phyloP scores from a whole-genome alignment of 2,797 vertebrate genomes.

The Lutjanus argentimaculatus region DNA sequence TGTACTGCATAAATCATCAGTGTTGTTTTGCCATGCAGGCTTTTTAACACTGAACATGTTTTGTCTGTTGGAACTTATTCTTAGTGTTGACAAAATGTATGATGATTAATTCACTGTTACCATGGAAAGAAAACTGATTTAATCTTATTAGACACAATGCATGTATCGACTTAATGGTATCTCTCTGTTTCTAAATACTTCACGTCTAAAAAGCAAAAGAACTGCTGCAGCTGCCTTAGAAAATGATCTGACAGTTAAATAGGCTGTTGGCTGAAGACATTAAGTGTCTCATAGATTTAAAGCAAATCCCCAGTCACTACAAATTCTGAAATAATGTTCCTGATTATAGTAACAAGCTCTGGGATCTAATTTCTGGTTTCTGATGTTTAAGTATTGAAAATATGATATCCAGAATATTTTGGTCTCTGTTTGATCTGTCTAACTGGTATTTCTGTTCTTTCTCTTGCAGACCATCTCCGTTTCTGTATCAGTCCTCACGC shows the following conservation, averaged over 20 bases:
- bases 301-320: not conserved
- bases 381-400: not conserved
- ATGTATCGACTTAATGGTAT: not conserved
- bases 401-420: not conserved
- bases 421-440: not conserved
- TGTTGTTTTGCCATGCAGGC: not conserved
- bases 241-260: not conserved
- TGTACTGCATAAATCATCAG: not conserved
- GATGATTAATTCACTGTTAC: not conserved
- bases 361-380: not conserved
- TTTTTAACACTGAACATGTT: not conserved
- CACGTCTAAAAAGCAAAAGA: not conserved
- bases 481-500: constrained; percentile 95
- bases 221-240: not conserved
- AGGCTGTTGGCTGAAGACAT: not conserved
- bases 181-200: not conserved
- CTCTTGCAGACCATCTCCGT: constrained; percentile 93
- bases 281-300: not conserved
- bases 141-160: not conserved
- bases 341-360: not conserved
- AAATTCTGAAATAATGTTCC: not conserved
- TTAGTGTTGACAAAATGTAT: not conserved
- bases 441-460: constrained; percentile 29
- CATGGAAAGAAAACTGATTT: not conserved
- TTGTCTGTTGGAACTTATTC: not conserved